A percentile compares a stretch with the other conserved stretches of the same genome.
Conservation (phyloP, 2,113 vertebrate genomes). For the Sylvietta virens region DNA sequence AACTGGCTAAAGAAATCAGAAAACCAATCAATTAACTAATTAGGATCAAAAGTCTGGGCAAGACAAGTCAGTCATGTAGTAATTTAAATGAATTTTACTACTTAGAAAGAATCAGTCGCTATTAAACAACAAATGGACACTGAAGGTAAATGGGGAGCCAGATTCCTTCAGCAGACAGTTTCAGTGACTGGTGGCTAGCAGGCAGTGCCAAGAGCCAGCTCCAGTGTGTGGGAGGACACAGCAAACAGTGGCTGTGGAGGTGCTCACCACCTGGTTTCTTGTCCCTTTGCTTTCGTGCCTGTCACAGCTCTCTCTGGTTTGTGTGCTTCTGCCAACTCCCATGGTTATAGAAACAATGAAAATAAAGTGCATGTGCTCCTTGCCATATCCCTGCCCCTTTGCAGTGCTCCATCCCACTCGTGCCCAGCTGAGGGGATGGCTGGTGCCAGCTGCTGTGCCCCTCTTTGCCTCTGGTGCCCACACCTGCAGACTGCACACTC, state of each 20-base stretch:
- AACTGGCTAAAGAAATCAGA: not conserved
- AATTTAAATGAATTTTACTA: not conserved
- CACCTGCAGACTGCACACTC: not conserved
- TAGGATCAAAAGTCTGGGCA: not conserved
- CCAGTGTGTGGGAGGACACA: not conserved
- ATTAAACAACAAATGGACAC: not conserved
- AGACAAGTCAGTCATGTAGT: not conserved
- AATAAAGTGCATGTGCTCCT: fast-evolving
- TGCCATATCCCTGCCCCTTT: not conserved
- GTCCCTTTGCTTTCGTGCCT: not conserved
- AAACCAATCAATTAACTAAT: not conserved
- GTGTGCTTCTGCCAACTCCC: not conserved
- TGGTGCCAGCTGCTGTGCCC: not conserved
- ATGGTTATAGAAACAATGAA: not conserved
- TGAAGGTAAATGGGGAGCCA: not conserved
- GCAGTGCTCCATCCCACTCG: fast-evolving
- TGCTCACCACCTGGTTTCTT: not conserved
- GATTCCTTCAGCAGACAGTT: not conserved
- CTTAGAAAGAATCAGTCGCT: not conserved
- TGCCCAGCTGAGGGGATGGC: not conserved
- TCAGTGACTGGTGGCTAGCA: not conserved
- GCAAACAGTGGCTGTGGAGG: not conserved
- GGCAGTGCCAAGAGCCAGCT: not conserved
- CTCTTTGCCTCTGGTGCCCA: not conserved
- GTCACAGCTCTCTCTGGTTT: not conserved